A percentile compares a stretch with the other conserved stretches of the same genome.
Conservation (phyloP, 2,113 vertebrate species). For the Peromyscus leucopus region DNA sequence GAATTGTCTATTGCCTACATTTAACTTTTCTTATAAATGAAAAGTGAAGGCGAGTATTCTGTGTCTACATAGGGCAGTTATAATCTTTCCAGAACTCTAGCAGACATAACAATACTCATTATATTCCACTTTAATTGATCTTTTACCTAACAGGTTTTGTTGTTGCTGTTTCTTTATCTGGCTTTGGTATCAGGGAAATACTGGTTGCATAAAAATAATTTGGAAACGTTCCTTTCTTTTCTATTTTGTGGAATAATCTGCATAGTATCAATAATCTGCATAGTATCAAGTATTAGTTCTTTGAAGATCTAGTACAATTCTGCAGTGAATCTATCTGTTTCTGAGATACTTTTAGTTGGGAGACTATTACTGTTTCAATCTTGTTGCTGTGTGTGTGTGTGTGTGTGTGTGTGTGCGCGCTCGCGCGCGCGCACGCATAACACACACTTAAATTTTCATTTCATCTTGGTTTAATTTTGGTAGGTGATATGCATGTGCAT, state of each 20-base stretch:
- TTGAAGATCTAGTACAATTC: neutral
- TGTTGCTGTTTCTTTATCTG: neutral
- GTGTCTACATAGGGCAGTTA: neutral
- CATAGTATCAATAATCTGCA: neutral
- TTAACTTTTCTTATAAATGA: constrained; percentile 51
- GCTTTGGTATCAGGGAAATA: neutral
- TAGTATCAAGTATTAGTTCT: neutral
- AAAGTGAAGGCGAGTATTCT: constrained; percentile 31
- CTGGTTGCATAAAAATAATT: neutral
- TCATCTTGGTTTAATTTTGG: neutral
- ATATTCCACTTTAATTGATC: constrained; percentile 53
- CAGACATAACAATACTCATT: constrained; percentile 9
- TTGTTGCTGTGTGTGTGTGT: neutral
- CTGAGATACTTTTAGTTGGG: neutral
- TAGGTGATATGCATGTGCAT: neutral
- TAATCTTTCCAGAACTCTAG: constrained; percentile 58
- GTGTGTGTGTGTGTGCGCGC: too few relatives aligned
- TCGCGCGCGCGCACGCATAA: too few relatives aligned
- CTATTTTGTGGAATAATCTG: neutral
- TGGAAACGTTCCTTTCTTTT: too few relatives aligned
- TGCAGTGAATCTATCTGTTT: neutral
- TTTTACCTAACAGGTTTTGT: constrained; percentile 53
- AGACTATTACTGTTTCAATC: neutral
- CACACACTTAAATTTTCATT: neutral
- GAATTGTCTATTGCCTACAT: constrained; percentile 48